Percentiles rank a stretch among this genome's conserved stretches.
phyloP scores from a whole-genome alignment of 2,797 vertebrate genomes.

The Staurois parvus region DNA sequence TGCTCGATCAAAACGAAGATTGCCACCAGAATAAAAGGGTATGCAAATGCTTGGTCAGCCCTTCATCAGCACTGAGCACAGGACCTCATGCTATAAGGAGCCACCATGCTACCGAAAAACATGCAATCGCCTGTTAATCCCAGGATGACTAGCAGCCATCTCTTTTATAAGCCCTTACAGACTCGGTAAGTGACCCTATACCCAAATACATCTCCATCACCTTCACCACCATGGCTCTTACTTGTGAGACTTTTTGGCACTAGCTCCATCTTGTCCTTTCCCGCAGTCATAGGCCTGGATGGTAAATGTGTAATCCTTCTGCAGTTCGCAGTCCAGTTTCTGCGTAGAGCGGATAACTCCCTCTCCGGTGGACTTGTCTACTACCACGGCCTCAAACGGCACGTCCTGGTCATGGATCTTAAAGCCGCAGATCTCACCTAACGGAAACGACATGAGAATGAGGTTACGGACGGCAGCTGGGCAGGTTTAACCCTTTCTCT shows the following conservation, averaged over 20 bases:
- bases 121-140: too few species aligned
- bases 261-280: constrained; percentile 89
- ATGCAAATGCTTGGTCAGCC: too few species aligned
- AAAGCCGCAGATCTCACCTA: constrained; percentile 99
- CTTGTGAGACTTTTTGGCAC: constrained; percentile 97
- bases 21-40: too few species aligned
- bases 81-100: too few species aligned
- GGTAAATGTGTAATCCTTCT: constrained; percentile 96
- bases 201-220: too few species aligned
- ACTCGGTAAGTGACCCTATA: too few species aligned
- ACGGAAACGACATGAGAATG: constrained; percentile 63
- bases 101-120: too few species aligned
- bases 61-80: too few species aligned
- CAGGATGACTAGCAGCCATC: too few species aligned
- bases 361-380: constrained; percentile 97
- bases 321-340: constrained; percentile 95
- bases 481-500: accelerated
- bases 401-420: constrained; percentile 96
- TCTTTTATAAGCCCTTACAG: too few species aligned
- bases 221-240: constrained; percentile 73
- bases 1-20: too few species aligned
- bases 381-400: constrained; percentile 95
- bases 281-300: constrained; percentile 98
- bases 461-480: constrained; percentile 34
- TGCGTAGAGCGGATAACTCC: constrained; percentile 92